Conservation (phyloP, 2,888 invertebrate species). For the Neoitamus cyanurus region DNA sequence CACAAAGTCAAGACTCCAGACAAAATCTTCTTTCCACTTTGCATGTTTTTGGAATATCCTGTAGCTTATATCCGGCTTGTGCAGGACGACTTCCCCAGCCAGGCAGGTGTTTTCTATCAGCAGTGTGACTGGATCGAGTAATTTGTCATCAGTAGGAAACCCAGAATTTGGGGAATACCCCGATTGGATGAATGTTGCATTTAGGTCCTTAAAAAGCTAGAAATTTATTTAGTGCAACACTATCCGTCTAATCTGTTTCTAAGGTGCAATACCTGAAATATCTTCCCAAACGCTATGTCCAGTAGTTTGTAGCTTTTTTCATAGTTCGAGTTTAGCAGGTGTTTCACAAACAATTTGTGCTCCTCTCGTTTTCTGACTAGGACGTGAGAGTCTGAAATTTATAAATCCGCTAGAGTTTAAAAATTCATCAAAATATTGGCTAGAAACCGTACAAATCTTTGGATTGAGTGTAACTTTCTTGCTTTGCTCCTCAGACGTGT, state of each 20-base stretch:
- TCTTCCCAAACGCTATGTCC: conserved; percentile 54
- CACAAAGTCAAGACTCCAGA: conserved; percentile 55
- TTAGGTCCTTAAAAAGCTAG: conserved; percentile 54
- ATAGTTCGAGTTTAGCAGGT: conserved; percentile 53
- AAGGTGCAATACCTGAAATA: conserved; percentile 55
- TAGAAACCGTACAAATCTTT: conserved; percentile 8
- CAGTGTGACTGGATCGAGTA: background rate
- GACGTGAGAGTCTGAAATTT: conserved; percentile 54
- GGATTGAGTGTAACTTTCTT: background rate
- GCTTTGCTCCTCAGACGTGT: background rate
- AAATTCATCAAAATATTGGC: no score
- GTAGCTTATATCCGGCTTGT: conserved; percentile 56
- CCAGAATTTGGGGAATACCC: conserved; percentile 51
- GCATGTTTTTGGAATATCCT: conserved; percentile 51
- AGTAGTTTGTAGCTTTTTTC: conserved; percentile 56
- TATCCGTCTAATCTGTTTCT: background rate
- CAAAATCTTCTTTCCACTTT: conserved; percentile 53
- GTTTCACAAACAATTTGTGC: conserved; percentile 54
- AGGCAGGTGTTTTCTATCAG: conserved; percentile 41
- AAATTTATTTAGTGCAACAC: background rate
- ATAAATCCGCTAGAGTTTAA: no score
- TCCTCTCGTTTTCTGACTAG: conserved; percentile 53
- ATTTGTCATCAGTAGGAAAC: conserved; percentile 50
- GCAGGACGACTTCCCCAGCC: conserved; percentile 54
- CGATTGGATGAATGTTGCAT: conserved; percentile 51